Evolutionary conservation across 2,113 vertebrate species (phyloP).

Genomic region (Garra rufa): DNA sequence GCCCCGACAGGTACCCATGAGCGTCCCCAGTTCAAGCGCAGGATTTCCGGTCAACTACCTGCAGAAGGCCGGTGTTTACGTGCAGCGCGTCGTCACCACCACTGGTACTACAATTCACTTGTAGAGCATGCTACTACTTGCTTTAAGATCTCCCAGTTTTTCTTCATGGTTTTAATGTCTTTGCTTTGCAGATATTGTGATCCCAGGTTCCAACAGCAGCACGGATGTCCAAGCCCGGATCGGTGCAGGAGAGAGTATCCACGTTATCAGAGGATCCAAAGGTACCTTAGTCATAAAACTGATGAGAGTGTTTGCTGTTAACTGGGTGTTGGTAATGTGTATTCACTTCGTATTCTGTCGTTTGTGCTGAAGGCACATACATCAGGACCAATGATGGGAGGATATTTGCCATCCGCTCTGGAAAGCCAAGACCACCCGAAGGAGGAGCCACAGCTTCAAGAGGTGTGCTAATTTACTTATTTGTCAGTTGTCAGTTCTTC

Average conservation of each 20-base stretch:
- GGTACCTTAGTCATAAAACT: constrained; percentile 73
- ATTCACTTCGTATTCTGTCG: background rate
- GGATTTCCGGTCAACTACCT: constrained; percentile 94
- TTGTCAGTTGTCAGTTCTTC: background rate
- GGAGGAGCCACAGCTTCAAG: constrained; percentile 79
- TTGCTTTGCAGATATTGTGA: constrained; percentile 90
- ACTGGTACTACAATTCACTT: constrained; percentile 77
- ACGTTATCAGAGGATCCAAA: constrained; percentile 96
- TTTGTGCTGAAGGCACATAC: constrained; percentile 85
- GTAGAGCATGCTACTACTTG: background rate
- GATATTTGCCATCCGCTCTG: constrained; percentile 95
- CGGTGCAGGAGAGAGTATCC: constrained; percentile 94
- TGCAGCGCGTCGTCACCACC: constrained; percentile 97
- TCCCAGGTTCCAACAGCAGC: constrained; percentile 95
- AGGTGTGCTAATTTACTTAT: constrained; percentile 72
- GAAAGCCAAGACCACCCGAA: constrained; percentile 84
- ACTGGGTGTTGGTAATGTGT: background rate
- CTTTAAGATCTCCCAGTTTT: background rate
- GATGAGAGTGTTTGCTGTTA: background rate
- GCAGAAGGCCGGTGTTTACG: constrained; percentile 93
- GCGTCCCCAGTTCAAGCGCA: constrained; percentile 82
- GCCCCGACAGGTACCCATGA: constrained; percentile 90
- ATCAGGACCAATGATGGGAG: constrained; percentile 95
- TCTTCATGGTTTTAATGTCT: constrained; percentile 7
- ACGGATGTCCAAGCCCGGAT: constrained; percentile 97